These are phyloP conservation scores for Fistularia tabacaria DNA, from an alignment of 2,797 vertebrate species.

Conservation along the genomic window DNA sequence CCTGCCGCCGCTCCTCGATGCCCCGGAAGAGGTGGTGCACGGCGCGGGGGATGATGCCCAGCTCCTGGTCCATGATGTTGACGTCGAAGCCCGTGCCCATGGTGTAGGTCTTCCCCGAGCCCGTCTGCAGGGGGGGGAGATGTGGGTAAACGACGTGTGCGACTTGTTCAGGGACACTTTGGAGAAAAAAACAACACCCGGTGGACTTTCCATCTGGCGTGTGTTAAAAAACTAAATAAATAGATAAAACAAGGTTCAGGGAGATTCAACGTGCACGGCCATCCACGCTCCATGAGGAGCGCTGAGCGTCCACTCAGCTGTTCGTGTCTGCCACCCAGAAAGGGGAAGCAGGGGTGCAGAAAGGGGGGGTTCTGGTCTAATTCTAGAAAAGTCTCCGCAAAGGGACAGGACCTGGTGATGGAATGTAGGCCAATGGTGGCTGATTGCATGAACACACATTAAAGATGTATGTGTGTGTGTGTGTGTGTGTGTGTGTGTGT, in stretches of 20 bases:
- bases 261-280: too few relatives aligned
- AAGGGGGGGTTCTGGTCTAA: too few relatives aligned
- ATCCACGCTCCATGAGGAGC: too few relatives aligned
- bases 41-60: conserved; percentile 89
- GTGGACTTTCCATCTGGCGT: too few relatives aligned
- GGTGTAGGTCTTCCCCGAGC: conserved; percentile 93
- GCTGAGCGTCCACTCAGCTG: too few relatives aligned
- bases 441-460: conserved; percentile 16
- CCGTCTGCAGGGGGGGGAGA: conserved; percentile 73
- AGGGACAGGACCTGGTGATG: conserved; percentile 7
- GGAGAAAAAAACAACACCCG: neutral
- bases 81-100: conserved; percentile 96
- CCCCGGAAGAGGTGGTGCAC: conserved; percentile 86
- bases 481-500: conserved; percentile 6
- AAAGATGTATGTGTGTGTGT: conserved; percentile 36
- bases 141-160: too few relatives aligned
- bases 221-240: too few relatives aligned
- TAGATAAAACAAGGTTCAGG: too few relatives aligned
- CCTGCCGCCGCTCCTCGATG: conserved; percentile 83
- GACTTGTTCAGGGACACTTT: neutral
- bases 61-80: conserved; percentile 80
- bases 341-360: too few relatives aligned
- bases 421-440: conserved; percentile 6
- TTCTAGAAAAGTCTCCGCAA: conserved; percentile 40
- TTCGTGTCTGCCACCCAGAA: too few relatives aligned